Evolutionary conservation across 2,888 invertebrate species (phyloP), one percentile per base, ranked within the genome.

Genomic region (Erebia epiphron): DNA sequence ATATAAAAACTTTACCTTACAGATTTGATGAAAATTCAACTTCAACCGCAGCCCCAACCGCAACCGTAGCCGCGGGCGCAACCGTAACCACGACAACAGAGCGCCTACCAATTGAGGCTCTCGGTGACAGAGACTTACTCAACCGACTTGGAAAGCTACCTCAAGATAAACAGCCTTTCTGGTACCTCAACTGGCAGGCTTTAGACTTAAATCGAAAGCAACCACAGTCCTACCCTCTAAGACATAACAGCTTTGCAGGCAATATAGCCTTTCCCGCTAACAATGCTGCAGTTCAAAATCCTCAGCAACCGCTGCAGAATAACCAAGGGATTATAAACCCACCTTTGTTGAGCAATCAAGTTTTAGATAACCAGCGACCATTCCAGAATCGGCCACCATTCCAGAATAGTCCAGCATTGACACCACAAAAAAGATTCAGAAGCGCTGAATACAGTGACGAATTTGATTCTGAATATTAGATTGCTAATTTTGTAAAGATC

Each of bases 181-280:
- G 96, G 96, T 91, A 94, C 62, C 76, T 96, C 50, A 96, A 97
- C 83, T 95, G 95, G 82, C 88, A 93, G 71, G 94, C 94, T 0
- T 92, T 96, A 14, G 95, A 96, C 79, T 91, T 88, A 0, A 89
- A 94, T 50, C 90, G 95, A 67, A 82, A 80, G 1, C 79, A 78
- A n/a, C 85, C 85, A 0, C 83, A 86, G 18, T 83, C 83, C 0
- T 90, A 80, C 67, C 76, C 79, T 0, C 82, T 78, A 2, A 83
- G 76, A 52, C 81, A 79, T 0, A 90, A 85, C 60, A 50, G 76
- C 2, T 91, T 89, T 62, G 64, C 81, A 0, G 80, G 82, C 21
- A 63, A 13, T 35, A 5, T 57, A 21, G 13, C 43, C 41, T 58
- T 64, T 21, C 50, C 57, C n/a, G 10, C 13, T 41, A 16, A 41